A percentile compares a stretch with the other conserved stretches of the same genome.
These are phyloP conservation scores for Dastarcus helophoroides DNA, from an alignment of 2,888 invertebrate genomes.

Conservation along the genomic window DNA sequence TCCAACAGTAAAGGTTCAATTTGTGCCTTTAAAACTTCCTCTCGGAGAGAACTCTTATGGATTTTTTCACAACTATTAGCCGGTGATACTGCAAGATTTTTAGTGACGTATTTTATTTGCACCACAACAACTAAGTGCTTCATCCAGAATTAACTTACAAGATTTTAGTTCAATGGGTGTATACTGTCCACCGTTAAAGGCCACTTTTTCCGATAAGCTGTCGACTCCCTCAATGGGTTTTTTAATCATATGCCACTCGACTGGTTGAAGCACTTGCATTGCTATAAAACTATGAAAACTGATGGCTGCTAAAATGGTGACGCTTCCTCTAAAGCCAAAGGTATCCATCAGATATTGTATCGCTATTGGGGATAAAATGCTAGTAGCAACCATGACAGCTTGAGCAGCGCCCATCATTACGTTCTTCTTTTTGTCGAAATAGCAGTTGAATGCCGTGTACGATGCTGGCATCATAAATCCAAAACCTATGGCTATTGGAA, in stretches of 20 bases:
- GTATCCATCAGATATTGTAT: constrained; percentile 48
- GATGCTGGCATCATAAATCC: constrained; percentile 63
- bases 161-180: too few relatives aligned
- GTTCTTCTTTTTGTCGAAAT: constrained; percentile 57
- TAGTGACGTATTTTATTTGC: constrained; percentile 8
- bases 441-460: constrained; percentile 63
- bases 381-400: constrained; percentile 54
- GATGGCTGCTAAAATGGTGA: constrained; percentile 53
- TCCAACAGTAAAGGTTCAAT: constrained; percentile 11
- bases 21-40: constrained; percentile 12
- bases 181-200: too few relatives aligned
- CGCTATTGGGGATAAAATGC: constrained; percentile 55
- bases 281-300: constrained; percentile 56
- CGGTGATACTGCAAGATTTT: too few relatives aligned
- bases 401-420: constrained; percentile 68
- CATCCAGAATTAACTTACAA: too few relatives aligned
- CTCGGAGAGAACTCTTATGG: constrained; percentile 8
- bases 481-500: constrained; percentile 51
- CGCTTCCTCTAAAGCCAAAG: constrained; percentile 61
- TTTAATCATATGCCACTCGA: constrained; percentile 54
- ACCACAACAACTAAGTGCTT: constrained; percentile 1
- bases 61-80: too few relatives aligned
- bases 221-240: too few relatives aligned
- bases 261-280: constrained; percentile 62
- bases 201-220: too few relatives aligned